Percentiles rank a stretch among this genome's conserved stretches.
phyloP scores from a whole-genome alignment of 1,140 invertebrate genomes.

The Trachymyrmex septentrionalis region DNA sequence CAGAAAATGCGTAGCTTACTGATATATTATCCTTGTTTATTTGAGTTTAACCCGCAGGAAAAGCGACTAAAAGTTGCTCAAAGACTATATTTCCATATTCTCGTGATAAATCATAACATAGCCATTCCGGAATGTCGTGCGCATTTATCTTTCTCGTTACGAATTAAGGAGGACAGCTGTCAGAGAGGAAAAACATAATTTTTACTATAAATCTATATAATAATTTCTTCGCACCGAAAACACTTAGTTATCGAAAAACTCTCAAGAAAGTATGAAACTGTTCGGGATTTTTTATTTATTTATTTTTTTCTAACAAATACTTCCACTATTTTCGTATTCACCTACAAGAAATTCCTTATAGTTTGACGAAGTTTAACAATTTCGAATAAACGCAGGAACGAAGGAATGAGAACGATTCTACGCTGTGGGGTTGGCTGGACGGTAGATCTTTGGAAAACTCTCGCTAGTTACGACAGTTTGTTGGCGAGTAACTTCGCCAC shows the following conservation, averaged over 20 bases:
- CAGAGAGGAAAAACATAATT: neutral
- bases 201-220: neutral
- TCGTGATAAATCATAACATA: neutral
- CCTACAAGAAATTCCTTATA: slow-evolving; percentile 14
- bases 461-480: slow-evolving; percentile 61
- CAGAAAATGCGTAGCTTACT: neutral
- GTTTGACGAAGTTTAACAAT: slow-evolving; percentile 49
- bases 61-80: neutral
- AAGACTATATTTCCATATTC: neutral
- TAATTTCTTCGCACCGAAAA: neutral
- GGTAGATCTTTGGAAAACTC: slow-evolving; percentile 59
- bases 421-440: neutral
- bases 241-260: neutral
- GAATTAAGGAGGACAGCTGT: neutral
- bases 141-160: neutral
- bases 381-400: slow-evolving; percentile 26
- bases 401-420: slow-evolving; percentile 2
- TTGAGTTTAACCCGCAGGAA: neutral
- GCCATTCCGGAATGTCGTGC: neutral
- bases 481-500: slow-evolving; percentile 48
- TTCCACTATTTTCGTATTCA: slow-evolving; percentile 53
- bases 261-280: neutral
- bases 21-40: slow-evolving; percentile 10
- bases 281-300: neutral
- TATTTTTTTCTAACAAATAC: neutral